These are phyloP conservation scores for Colostygia pectinataria DNA, from an alignment of 2,888 invertebrate species.

Conservation along the genomic window DNA sequence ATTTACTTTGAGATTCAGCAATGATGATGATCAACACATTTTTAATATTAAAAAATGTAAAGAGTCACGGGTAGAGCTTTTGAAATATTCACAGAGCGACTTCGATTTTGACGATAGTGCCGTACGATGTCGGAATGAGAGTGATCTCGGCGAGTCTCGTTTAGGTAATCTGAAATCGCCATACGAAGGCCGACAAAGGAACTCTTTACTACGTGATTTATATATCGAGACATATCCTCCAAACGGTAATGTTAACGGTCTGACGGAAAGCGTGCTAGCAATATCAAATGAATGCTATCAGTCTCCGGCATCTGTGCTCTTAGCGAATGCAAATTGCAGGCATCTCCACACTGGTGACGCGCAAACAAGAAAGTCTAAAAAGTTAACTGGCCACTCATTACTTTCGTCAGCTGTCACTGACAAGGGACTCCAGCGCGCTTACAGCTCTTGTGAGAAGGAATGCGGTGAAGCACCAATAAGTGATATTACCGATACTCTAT, in stretches of 20 bases:
- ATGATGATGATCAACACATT: slow-evolving; percentile 39
- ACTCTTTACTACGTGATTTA: slow-evolving; percentile 73
- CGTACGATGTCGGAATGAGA: slow-evolving; percentile 48
- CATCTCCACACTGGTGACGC: slow-evolving; percentile 53
- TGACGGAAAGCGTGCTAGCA: slow-evolving; percentile 67
- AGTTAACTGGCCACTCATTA: slow-evolving; percentile 40
- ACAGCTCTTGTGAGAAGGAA: slow-evolving; percentile 1
- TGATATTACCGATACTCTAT: not conserved
- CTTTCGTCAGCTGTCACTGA: slow-evolving; percentile 42
- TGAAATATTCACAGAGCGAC: slow-evolving; percentile 44
- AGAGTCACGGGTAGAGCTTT: slow-evolving; percentile 38
- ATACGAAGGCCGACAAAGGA: slow-evolving; percentile 65
- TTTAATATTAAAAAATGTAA: slow-evolving; percentile 54
- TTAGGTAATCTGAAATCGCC: slow-evolving; percentile 61
- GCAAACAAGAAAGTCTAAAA: slow-evolving; percentile 48
- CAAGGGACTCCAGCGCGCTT: slow-evolving; percentile 29
- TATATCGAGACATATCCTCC: slow-evolving; percentile 74
- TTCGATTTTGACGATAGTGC: slow-evolving; percentile 49
- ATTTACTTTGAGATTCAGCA: slow-evolving; percentile 44
- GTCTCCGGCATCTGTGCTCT: slow-evolving; percentile 65
- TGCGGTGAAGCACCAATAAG: not conserved
- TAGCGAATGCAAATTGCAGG: slow-evolving; percentile 70
- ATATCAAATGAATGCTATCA: slow-evolving; percentile 74
- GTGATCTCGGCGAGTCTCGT: slow-evolving; percentile 48
- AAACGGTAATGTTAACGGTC: slow-evolving; percentile 76